A percentile compares a stretch with the other conserved stretches of the same genome.
Conservation (phyloP, 1,140 invertebrate genomes). For the Aporrectodea caliginosa region DNA sequence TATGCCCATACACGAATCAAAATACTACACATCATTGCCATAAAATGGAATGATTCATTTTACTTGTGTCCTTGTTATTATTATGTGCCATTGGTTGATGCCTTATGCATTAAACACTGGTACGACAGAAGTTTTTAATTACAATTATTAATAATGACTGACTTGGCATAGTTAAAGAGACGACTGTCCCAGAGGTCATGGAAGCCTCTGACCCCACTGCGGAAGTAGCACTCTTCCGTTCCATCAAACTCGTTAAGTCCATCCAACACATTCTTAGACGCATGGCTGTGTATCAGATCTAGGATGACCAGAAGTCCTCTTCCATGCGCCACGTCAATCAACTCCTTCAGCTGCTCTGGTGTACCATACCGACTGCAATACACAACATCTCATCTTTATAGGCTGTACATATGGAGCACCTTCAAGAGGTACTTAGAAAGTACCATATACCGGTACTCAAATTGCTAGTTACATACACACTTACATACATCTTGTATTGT, state of each 20-base stretch:
- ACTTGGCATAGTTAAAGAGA: slow-evolving; percentile 95
- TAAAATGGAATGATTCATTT: too few species aligned
- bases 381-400: neutral
- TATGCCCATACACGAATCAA: too few species aligned
- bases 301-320: slow-evolving; percentile 81
- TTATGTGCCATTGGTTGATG: too few species aligned
- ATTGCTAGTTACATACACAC: neutral
- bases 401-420: too few species aligned
- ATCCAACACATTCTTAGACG: slow-evolving; percentile 95
- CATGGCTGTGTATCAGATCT: slow-evolving; percentile 99
- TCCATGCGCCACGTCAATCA: slow-evolving; percentile 87
- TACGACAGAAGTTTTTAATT: too few species aligned
- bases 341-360: slow-evolving; percentile 88
- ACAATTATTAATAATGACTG: too few species aligned
- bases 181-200: slow-evolving; percentile 95
- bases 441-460: too few species aligned
- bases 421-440: too few species aligned
- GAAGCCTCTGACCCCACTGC: slow-evolving; percentile 76
- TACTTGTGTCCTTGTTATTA: too few species aligned
- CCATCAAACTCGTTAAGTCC: slow-evolving; percentile 98
- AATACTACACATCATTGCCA: too few species aligned
- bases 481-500: neutral
- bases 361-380: slow-evolving; percentile 84
- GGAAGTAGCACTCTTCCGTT: slow-evolving; percentile 89
- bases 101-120: too few species aligned